Evolutionary conservation across 2,888 invertebrate species (phyloP).

Genomic region (Acanthosepion esculentum): DNA sequence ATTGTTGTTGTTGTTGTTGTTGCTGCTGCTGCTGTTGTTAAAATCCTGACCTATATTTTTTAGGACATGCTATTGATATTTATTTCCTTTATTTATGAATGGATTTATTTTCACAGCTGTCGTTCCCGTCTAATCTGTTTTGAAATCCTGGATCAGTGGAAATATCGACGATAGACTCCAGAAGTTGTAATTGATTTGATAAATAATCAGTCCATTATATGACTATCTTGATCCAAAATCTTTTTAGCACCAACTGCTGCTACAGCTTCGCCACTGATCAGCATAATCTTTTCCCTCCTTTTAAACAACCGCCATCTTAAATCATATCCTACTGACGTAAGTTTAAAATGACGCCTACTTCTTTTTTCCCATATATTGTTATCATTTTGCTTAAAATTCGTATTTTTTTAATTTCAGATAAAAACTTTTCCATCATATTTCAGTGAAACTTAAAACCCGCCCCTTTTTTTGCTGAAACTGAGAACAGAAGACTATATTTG

Average conservation of each 20-base stretch:
- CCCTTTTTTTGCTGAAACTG: too few relatives aligned
- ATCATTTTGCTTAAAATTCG: too few relatives aligned
- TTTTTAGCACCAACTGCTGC: background rate
- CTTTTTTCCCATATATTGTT: too few relatives aligned
- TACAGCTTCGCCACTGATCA: background rate
- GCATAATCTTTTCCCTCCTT: background rate
- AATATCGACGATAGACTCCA: background rate
- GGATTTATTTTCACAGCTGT: slow-evolving; percentile 16
- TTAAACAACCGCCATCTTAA: background rate
- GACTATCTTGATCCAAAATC: background rate
- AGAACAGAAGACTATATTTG: too few relatives aligned
- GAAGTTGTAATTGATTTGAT: background rate
- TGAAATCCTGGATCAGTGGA: background rate
- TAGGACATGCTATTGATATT: background rate
- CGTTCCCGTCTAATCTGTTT: background rate
- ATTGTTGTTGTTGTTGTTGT: too few relatives aligned
- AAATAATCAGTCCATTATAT: background rate
- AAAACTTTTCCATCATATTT: too few relatives aligned
- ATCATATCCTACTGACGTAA: background rate
- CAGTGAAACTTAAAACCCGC: too few relatives aligned
- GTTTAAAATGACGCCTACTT: too few relatives aligned
- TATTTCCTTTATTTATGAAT: background rate
- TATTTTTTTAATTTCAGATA: too few relatives aligned
- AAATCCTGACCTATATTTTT: background rate
- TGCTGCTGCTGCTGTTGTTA: background rate